These are phyloP conservation scores for Aurelia sp. DNA, from an alignment of 30 jellyfish, hydroid and myxozoan species.

Conservation along the genomic window DNA sequence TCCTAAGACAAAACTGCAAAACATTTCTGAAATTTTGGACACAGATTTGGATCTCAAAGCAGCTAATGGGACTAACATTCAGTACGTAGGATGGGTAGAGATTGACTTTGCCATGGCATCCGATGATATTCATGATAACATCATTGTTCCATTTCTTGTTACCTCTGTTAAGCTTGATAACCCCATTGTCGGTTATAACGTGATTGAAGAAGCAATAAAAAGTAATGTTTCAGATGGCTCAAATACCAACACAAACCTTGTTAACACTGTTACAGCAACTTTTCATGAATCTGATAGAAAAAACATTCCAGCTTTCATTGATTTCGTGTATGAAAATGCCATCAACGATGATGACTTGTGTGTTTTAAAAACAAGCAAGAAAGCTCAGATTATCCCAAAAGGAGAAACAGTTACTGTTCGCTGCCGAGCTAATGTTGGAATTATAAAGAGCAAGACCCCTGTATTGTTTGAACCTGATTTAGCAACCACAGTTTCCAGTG, in stretches of 20 bases:
- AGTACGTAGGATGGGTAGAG: neutral
- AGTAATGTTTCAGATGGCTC: neutral
- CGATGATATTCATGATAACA: too few relatives aligned
- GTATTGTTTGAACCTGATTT: conserved; percentile 1
- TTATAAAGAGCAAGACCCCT: neutral
- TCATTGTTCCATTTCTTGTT: too few relatives aligned
- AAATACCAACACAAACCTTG: neutral
- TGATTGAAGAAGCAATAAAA: too few relatives aligned
- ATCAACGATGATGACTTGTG: conserved; percentile 33
- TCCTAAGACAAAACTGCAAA: conserved; percentile 14
- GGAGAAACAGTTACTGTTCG: conserved; percentile 11
- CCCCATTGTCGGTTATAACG: neutral
- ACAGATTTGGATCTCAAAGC: conserved; percentile 9
- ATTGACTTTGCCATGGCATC: too few relatives aligned
- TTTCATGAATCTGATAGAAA: neutral
- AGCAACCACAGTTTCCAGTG: neutral
- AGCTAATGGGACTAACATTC: conserved; percentile 50
- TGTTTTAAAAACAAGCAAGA: conserved; percentile 13
- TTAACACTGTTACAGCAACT: conserved; percentile 13
- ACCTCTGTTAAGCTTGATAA: neutral
- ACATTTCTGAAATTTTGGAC: conserved; percentile 30
- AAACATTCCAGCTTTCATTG: conserved; percentile 27
- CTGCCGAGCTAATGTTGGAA: conserved; percentile 11
- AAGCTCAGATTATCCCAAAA: conserved; percentile 23
- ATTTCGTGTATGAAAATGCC: conserved; percentile 26